These are phyloP conservation scores for Eugnorisma glareosa DNA, from an alignment of 2,888 invertebrate species.

Conservation along the genomic window DNA sequence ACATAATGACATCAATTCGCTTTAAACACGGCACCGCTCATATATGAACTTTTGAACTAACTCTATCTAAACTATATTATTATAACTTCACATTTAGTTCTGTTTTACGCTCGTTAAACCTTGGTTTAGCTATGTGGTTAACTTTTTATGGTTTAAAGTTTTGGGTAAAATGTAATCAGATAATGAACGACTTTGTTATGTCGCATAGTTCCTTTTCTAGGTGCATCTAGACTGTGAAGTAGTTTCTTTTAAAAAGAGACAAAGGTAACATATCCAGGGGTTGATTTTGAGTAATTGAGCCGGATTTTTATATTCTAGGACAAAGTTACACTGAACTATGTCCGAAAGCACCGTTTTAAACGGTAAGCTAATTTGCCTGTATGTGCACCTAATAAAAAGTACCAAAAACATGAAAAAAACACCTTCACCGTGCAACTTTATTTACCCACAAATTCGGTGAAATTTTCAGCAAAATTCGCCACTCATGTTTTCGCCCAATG, in stretches of 20 bases:
- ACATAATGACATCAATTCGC: slow-evolving; percentile 76
- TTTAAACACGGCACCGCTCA: slow-evolving; percentile 63
- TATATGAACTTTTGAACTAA: slow-evolving; percentile 57
- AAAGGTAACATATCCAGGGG: no score
- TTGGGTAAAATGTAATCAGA: slow-evolving; percentile 19
- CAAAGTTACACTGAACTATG: neutral
- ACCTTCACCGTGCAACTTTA: slow-evolving; percentile 12
- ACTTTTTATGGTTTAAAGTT: slow-evolving; percentile 32
- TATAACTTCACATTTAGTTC: slow-evolving; percentile 54
- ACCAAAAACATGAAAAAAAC: neutral
- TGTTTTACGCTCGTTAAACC: slow-evolving; percentile 58
- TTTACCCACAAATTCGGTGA: slow-evolving; percentile 20
- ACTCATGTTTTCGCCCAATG: slow-evolving; percentile 65
- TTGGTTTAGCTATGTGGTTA: slow-evolving; percentile 32
- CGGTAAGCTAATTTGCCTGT: slow-evolving; percentile 5
- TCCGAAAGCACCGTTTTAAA: slow-evolving; percentile 6
- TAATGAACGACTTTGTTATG: slow-evolving; percentile 5
- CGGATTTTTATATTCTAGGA: neutral
- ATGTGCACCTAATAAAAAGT: neutral
- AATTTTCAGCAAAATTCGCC: slow-evolving; percentile 50
- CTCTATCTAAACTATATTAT: slow-evolving; percentile 62
- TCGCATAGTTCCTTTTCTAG: neutral
- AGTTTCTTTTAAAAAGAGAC: neutral
- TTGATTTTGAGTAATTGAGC: neutral
- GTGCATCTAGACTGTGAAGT: neutral